Base-by-base conservation (phyloP, 2,113 vertebrate genomes). In the Sinocyclocheilus anophthalmus region DNA sequence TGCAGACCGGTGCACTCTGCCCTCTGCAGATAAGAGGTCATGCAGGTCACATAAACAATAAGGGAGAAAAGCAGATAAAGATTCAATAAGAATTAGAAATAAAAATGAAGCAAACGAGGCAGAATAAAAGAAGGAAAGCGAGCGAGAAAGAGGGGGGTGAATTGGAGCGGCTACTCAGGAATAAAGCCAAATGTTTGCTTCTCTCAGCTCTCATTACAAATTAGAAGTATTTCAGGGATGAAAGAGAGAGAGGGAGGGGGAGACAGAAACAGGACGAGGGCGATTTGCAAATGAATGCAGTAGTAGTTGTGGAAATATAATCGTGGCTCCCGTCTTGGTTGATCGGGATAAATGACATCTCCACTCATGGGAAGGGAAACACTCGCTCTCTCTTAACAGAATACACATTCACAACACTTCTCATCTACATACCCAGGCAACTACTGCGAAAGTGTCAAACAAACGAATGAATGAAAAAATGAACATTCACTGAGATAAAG, bases 211-310 rank as follows among this genome's bases (percentile, higher is more conserved):
- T 96, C 95, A 96, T 96, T 95, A 97, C 96, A 94, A 93, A 95
- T 95, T 94, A 96, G 96, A 95, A 95, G 95, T 97, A 96, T 97
- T 97, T 96, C 96, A 96, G 90, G 92, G 91, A 95, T 87, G 87
- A 89, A 42, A 84, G 75, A 84, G 77, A 85, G 30, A 50, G 50
- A 95, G 94, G 94, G 92, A 91, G 90, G 90, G 86, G 83, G 86
- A 84, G 80, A 61, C 13, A 84, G 63, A 85, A 69, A 77, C 20
- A 95, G 94, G 95, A 93, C 90, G 91, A 91, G 95, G 91, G 95
- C 94, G 90, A 98, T 98, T 98, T 98, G 97, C 97, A 98, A 98
- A 96, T 98, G 96, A 98, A 99, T 97, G 96, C 93, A 92, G 93
- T 95, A 95, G 96, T 95, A 96, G 96, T 97, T 95, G 96, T 95